Evolutionary conservation across 2,113 vertebrate species (phyloP), one percentile per base, ranked within the genome.

Genomic region (Sinocyclocheilus anshuiensis): DNA sequence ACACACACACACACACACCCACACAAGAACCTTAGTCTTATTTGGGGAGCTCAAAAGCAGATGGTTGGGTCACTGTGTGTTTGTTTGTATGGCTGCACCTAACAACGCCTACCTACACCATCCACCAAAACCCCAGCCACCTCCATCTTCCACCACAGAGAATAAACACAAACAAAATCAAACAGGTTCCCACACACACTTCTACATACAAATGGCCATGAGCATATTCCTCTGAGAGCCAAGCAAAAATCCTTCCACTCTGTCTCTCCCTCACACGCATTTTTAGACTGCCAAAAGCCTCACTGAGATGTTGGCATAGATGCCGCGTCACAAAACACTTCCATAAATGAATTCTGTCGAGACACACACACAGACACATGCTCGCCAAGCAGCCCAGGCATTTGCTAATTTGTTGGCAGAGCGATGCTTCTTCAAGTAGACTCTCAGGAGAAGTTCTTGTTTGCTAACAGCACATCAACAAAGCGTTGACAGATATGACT

Each of bases 331-430:
- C 81, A 72, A 83, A 83, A 83, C 65, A 83, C 81, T 83, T 83
- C 81, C 81, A 83, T 83, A 83, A 83, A 83, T 83, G 65, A 83
- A 83, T 83, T 83, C 81, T 83, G 81, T 83, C 81, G 72, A 83
- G 65, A 83, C 81, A 53, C 79, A 65, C 67, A 83, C 81, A 83
- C 63, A 72, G 81, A 83, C 65, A 83, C 63, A 72, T 72, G 63
- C 81, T 55, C 81, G 67, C 81, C 81, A 83, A 83, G 18, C 81
- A 4, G 81, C 81, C 81, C 81, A 83, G 67, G 81, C 67, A 72
- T 72, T 69, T 72, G 81, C 81, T 83, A 83, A 83, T 83, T 83
- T 83, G 65, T 83, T 83, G 81, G 81, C 81, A 71, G 24, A 39
- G 48, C 18, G 67, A 83, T 69, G 67, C 65, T 55, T 72, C 81